Base-by-base conservation (phyloP, 35 echinoderm and acorn worm species). In the Eucidaris tribuloides region DNA sequence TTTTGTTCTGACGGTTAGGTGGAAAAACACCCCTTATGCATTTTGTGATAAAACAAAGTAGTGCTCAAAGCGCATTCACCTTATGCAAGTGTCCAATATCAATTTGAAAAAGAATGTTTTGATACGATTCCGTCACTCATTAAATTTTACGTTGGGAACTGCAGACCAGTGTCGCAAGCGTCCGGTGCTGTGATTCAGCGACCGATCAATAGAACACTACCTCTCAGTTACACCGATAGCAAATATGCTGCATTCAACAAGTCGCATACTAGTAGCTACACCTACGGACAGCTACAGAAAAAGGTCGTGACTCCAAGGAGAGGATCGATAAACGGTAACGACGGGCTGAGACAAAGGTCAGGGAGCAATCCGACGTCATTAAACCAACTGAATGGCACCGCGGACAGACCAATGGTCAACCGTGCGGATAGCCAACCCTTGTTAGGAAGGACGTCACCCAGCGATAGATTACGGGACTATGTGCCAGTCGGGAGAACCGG, bases 101-200 rank as follows among this genome's bases (percentile, higher is more conserved):
- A 93, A 54, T 90, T 99, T 62, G 96, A 99, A 45, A 93, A 93
- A 43, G 91, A 99, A 42, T 84, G 87, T 63, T 99, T 99, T 87
- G 86, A 90, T 41, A 76, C 81, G 6, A 88, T 99, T 32, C 96
- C 96, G 3, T 88, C 91, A 18, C 62, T 99, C 45, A 87, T 93
- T 32, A 46, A 83, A 4, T 99, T 86, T 60, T 88, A 99, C 46
- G 81, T 93, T 13, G 91, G 90, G 7, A 96, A 92, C 64, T 43
- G 83, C 19, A 86, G 52, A 50, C 68, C 90, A 2, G 79, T 99
- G 36, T 99, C 96, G 25, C 82, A 80, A 45, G 36, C 83, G 36
- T 93, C 94, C 0, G 83, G 88, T 42, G 96, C 96, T 0, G 84
- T 99, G 23, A 93, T 93, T 22, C 46, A 84, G 33, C 80, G 77